These are phyloP conservation scores for Spinibarbus caldwelli DNA, from an alignment of 2,797 vertebrate species.

Conservation along the genomic window DNA sequence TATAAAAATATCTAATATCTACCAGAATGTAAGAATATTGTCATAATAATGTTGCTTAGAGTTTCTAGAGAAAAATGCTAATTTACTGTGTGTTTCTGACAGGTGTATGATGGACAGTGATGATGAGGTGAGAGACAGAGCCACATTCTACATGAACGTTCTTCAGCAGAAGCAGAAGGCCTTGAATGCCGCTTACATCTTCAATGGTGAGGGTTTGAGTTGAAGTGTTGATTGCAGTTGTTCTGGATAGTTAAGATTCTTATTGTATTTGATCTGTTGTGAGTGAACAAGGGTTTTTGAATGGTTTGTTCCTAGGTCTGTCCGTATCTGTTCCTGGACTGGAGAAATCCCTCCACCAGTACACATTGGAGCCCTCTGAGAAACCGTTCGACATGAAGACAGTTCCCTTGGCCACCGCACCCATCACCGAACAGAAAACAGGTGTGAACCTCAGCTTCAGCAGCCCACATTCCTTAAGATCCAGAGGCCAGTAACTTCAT, in stretches of 20 bases:
- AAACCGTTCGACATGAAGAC: slow-evolving; percentile 95
- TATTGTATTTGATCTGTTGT: neutral
- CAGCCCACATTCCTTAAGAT: too few relatives aligned
- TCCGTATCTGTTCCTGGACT: slow-evolving; percentile 92
- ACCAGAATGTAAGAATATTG: neutral
- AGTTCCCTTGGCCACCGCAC: slow-evolving; percentile 87
- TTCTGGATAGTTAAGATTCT: neutral
- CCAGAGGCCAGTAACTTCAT: neutral
- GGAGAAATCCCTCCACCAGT: slow-evolving; percentile 96
- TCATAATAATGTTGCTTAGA: neutral
- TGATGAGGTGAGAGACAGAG: slow-evolving; percentile 95
- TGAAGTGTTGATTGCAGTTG: neutral
- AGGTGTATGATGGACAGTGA: slow-evolving; percentile 99
- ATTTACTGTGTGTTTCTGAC: slow-evolving; percentile 25
- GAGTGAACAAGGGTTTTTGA: neutral
- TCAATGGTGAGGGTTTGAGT: slow-evolving; percentile 83
- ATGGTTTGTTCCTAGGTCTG: slow-evolving; percentile 77
- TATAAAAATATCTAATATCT: neutral
- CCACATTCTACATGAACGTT: slow-evolving; percentile 96
- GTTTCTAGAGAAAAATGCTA: neutral
- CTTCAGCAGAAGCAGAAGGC: slow-evolving; percentile 95
- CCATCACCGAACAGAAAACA: slow-evolving; percentile 89
- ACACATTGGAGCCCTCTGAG: slow-evolving; percentile 92
- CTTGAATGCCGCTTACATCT: slow-evolving; percentile 94
- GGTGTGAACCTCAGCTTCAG: slow-evolving; percentile 72